A percentile compares a stretch with the other conserved stretches of the same genome.
Conservation (phyloP, 2,888 invertebrate genomes). For the Apamea monoglypha region DNA sequence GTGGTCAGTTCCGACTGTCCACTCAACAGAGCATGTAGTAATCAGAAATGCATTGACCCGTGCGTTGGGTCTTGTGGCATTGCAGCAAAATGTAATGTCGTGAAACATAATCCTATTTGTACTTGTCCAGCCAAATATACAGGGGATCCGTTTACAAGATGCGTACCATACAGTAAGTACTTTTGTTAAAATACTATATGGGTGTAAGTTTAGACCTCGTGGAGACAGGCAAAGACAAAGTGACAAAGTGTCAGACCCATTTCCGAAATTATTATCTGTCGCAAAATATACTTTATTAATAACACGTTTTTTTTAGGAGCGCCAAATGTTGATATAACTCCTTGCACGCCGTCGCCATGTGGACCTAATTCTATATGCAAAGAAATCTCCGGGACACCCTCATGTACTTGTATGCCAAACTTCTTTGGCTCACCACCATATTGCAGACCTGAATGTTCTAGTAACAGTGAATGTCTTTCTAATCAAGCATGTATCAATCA, state of each 20-base stretch:
- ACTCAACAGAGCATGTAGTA: conserved; percentile 93
- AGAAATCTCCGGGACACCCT: conserved; percentile 90
- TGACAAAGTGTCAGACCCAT: not conserved
- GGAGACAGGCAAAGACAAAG: not conserved
- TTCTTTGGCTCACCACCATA: conserved; percentile 94
- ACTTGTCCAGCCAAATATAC: conserved; percentile 92
- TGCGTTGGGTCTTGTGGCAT: conserved; percentile 94
- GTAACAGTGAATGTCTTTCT: conserved; percentile 92
- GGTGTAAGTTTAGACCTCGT: not conserved
- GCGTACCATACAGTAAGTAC: conserved; percentile 86
- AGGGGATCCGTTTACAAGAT: conserved; percentile 94
- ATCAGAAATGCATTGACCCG: conserved; percentile 94
- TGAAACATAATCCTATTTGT: conserved; percentile 95
- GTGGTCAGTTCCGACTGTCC: conserved; percentile 94
- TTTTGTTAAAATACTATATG: not conserved
- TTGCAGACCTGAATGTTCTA: conserved; percentile 93
- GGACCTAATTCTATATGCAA: conserved; percentile 92
- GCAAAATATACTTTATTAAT: not conserved
- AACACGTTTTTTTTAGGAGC: conserved; percentile 79
- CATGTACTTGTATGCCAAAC: conserved; percentile 92
- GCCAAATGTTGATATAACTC: conserved; percentile 88
- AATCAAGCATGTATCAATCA: conserved; percentile 92
- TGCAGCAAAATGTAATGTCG: conserved; percentile 93
- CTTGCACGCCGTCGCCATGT: conserved; percentile 93
- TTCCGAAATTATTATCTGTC: not conserved